Base-by-base conservation (phyloP, 2,113 vertebrate genomes). In the Rana temporaria region DNA sequence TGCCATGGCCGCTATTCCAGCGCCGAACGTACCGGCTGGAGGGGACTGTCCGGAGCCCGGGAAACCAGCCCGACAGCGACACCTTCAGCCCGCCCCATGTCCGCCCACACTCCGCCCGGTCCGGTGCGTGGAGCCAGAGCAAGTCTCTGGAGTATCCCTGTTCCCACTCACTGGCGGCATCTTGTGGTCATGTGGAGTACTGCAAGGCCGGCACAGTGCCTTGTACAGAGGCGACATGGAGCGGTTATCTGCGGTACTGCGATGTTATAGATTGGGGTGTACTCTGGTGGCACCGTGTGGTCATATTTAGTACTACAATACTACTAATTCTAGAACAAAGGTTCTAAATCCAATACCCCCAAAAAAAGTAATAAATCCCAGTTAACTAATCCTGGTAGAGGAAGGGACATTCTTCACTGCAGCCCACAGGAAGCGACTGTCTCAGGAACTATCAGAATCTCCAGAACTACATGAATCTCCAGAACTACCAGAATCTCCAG, bases 1-100 rank as follows among this genome's bases (percentile, higher is more conserved):
- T 85, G 93, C 88, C 93, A 91, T 91, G 65, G 26, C 26, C 26
- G 26, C 26, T 30, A 3, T 30, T 30, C 26, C 26, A 30, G 85
- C 6, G 30, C 20, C 18, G 69, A 15, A 65, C 83, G 20, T 26
- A 79, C 69, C 55, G 72, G 84, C 87, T 4, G 56, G 85, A 3
- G 59, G 77, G 53, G 73, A 69, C 73, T 70, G 4, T 78, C 57
- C 81, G 66, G 57, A 85, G n/a, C 57, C 9, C 59, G 72, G 69
- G 53, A 83, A 77, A 80, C 81, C 75, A 60, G 20, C 79, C 79
- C 11, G 26, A 15, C 64, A 20, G 64, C 4, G 20, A 6, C 65
- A 65, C 53, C 77, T 64, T 4, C 8, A 6, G 17, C 26, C 48
- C 77, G 26, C 52, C 20, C 74, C 74, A 63, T 78, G 7, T 30